A percentile compares a stretch with the other conserved stretches of the same genome.
Evolutionary conservation across 2,113 vertebrate genomes (phyloP).

Genomic region (Notothenia rossii): DNA sequence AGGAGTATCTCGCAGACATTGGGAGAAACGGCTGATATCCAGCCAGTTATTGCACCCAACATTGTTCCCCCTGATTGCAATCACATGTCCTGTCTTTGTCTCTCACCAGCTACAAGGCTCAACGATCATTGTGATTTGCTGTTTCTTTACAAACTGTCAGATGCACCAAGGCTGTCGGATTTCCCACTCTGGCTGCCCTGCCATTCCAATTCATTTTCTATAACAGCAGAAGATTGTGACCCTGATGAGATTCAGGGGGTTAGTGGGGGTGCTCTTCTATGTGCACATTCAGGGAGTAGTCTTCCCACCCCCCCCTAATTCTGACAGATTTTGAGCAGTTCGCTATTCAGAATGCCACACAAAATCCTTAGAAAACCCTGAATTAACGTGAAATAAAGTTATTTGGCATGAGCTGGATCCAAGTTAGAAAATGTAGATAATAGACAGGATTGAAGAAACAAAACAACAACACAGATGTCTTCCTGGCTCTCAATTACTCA

Average conservation of each 20-base stretch:
- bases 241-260: constrained; percentile 53
- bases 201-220: constrained; percentile 61
- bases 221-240: constrained; percentile 55
- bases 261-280: neutral
- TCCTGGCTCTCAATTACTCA: neutral
- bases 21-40: constrained; percentile 48
- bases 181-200: constrained; percentile 45
- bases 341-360: neutral
- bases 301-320: neutral
- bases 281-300: constrained; percentile 28
- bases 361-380: neutral
- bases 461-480: constrained; percentile 1
- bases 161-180: constrained; percentile 39
- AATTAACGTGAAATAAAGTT: neutral
- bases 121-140: constrained; percentile 40
- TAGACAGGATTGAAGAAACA: constrained; percentile 5
- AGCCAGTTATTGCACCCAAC: constrained; percentile 65
- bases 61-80: constrained; percentile 74
- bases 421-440: neutral
- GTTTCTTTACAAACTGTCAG: constrained; percentile 50
- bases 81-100: constrained; percentile 67
- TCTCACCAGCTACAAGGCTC: constrained; percentile 28
- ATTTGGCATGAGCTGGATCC: neutral
- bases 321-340: neutral
- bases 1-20: constrained; percentile 29